Percentiles rank a stretch among this genome's conserved stretches.
phyloP scores from a whole-genome alignment of 1,140 invertebrate genomes.

The Adelges cooleyi region DNA sequence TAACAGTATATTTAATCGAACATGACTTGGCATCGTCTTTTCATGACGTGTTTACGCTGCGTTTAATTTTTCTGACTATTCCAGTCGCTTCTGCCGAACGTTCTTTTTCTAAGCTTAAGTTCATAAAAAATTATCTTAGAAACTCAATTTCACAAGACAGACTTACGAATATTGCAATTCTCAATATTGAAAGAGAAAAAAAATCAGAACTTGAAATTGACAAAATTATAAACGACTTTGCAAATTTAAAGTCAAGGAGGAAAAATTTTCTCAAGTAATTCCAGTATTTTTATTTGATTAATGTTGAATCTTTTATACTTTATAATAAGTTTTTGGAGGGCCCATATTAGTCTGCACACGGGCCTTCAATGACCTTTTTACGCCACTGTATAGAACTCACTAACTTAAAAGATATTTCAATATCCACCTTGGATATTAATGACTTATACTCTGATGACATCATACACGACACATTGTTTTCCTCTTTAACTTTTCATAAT shows the following conservation, averaged over 20 bases:
- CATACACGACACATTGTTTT: no score
- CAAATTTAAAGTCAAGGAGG: neutral
- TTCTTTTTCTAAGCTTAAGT: constrained; percentile 26
- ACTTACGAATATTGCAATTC: neutral
- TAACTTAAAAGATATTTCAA: no score
- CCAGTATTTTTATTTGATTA: neutral
- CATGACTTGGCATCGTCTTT: neutral
- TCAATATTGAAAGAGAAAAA: neutral
- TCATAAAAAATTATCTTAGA: constrained; percentile 24
- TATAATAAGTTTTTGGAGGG: no score
- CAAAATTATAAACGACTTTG: neutral
- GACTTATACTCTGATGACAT: no score
- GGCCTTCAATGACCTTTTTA: no score
- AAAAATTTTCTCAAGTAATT: neutral
- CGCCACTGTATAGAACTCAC: no score
- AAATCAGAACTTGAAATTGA: neutral
- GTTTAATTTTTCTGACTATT: constrained; percentile 18
- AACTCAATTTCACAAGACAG: neutral
- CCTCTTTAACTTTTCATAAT: no score
- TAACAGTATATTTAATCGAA: neutral
- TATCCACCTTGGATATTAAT: no score
- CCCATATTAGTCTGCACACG: no score
- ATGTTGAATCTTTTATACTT: no score
- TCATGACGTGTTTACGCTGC: constrained; percentile 1
- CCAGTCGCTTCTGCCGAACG: constrained; percentile 20